A percentile compares a stretch with the other conserved stretches of the same genome.
Conservation (phyloP, 2,888 invertebrate species). For the Erebia ligea region DNA sequence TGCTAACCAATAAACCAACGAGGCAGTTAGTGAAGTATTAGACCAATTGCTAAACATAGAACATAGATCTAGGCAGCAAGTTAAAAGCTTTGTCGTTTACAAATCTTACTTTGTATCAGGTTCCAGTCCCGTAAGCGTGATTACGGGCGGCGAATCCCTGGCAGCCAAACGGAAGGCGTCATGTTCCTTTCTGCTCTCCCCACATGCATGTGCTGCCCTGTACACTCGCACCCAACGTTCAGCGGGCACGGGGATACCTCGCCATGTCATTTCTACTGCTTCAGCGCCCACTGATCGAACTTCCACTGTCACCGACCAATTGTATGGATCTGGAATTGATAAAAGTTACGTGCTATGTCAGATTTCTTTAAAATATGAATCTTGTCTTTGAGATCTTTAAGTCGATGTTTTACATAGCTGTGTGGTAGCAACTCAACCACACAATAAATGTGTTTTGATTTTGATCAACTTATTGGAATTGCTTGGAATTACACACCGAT, state of each 20-base stretch:
- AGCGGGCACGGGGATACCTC: constrained; percentile 93
- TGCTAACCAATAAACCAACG: no score
- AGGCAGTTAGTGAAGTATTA: no score
- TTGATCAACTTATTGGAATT: not conserved
- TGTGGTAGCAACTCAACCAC: no score
- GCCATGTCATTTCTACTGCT: constrained; percentile 91
- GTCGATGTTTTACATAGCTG: no score
- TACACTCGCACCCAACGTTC: constrained; percentile 96
- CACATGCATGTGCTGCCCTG: constrained; percentile 87
- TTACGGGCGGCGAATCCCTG: constrained; percentile 63
- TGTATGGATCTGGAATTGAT: constrained; percentile 86
- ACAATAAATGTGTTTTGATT: no score
- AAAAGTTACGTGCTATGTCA: not conserved
- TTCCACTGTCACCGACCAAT: constrained; percentile 91
- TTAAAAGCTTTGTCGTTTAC: not conserved
- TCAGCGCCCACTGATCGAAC: constrained; percentile 89
- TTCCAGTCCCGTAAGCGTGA: constrained; percentile 64
- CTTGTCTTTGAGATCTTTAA: no score
- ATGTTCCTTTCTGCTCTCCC: constrained; percentile 65
- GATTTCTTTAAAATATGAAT: no score
- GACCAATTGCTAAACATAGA: no score
- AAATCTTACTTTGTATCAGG: constrained; percentile 84
- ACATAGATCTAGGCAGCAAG: not conserved
- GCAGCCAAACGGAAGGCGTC: constrained; percentile 72
- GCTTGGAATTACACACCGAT: constrained; percentile 75